Conservation (phyloP, 2,888 invertebrate genomes). For the Drosophila subquinaria region DNA sequence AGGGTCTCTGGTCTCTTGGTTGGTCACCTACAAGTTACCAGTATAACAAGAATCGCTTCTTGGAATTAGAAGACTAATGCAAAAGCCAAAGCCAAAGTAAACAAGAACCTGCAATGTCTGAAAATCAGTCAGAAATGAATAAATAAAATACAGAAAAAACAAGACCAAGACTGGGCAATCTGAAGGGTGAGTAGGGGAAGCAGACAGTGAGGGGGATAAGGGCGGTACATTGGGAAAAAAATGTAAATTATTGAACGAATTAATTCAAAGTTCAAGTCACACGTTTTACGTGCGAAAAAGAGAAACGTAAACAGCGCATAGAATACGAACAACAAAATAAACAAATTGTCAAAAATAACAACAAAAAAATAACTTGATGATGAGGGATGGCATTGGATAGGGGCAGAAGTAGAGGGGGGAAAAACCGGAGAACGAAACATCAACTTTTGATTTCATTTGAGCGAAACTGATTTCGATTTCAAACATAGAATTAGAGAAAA, state of each 20-base stretch:
- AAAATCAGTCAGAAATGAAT: constrained; percentile 59
- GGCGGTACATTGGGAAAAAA: constrained; percentile 21
- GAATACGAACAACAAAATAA: constrained; percentile 37
- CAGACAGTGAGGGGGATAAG: background rate
- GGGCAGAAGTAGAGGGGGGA: background rate
- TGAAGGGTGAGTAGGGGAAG: constrained; percentile 3
- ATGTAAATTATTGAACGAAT: constrained; percentile 79
- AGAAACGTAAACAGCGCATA: constrained; percentile 42
- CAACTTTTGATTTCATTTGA: constrained; percentile 65
- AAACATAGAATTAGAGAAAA: constrained; percentile 10
- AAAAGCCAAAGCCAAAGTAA: constrained; percentile 14
- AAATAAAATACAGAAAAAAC: constrained; percentile 50
- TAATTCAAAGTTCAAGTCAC: constrained; percentile 80
- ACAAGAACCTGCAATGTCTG: constrained; percentile 60
- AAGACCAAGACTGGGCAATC: constrained; percentile 22
- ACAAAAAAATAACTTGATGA: background rate
- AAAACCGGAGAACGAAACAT: constrained; percentile 28
- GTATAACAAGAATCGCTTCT: constrained; percentile 39
- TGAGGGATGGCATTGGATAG: background rate
- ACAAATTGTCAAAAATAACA: constrained; percentile 49
- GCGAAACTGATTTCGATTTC: constrained; percentile 51
- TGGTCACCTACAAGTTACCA: constrained; percentile 41
- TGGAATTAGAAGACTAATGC: constrained; percentile 47
- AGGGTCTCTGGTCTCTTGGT: constrained; percentile 36
- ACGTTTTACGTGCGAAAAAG: constrained; percentile 74